Conservation (phyloP, 1,140 invertebrate species). For the Saccostrea cuccullata region DNA sequence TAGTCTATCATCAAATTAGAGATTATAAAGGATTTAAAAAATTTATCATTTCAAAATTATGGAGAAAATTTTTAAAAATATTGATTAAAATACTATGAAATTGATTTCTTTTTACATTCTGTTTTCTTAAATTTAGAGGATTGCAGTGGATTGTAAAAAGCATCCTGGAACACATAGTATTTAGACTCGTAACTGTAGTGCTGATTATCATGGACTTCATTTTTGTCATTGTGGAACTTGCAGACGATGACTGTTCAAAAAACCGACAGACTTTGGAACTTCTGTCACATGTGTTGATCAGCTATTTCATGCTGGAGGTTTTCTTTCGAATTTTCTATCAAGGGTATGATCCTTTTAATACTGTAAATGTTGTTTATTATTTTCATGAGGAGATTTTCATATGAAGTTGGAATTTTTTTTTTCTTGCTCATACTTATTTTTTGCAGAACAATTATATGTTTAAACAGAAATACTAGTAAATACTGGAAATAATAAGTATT, state of each 20-base stretch:
- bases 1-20: too few relatives aligned
- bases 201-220: constrained; percentile 78
- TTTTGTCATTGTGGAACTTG: constrained; percentile 77
- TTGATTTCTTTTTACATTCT: too few relatives aligned
- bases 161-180: constrained; percentile 72
- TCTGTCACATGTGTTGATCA: constrained; percentile 76
- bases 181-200: constrained; percentile 72
- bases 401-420: too few relatives aligned
- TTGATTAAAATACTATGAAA: too few relatives aligned
- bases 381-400: too few relatives aligned
- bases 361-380: not conserved
- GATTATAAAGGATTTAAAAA: too few relatives aligned
- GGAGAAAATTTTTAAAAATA: too few relatives aligned
- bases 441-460: too few relatives aligned
- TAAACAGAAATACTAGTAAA: too few relatives aligned
- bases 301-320: constrained; percentile 78
- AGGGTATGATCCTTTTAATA: constrained; percentile 73
- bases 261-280: constrained; percentile 66
- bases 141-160: constrained; percentile 59
- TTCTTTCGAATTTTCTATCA: constrained; percentile 76
- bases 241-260: constrained; percentile 63
- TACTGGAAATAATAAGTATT: not conserved
- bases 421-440: too few relatives aligned
- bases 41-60: too few relatives aligned
- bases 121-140: constrained; percentile 61